Conservation (phyloP, 2,888 invertebrate genomes). For the Matsumyia berberina region DNA sequence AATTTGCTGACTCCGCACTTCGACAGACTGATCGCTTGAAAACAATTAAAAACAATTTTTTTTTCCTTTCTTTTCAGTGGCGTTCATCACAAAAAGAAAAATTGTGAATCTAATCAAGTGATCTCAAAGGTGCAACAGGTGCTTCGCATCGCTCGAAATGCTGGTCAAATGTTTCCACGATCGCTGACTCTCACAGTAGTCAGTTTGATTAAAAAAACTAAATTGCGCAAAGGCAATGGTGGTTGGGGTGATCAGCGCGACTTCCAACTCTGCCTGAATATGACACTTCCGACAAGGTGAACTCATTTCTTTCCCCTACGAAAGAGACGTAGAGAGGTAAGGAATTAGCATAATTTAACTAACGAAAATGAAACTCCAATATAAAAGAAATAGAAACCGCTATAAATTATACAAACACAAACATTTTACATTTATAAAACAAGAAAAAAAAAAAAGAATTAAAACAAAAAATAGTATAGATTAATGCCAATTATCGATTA, state of each 20-base stretch:
- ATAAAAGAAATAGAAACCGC: conserved; percentile 38
- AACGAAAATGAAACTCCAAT: conserved; percentile 36
- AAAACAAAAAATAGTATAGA: conserved; percentile 47
- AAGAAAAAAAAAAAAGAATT: conserved; percentile 17
- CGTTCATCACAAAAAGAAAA: conserved; percentile 96
- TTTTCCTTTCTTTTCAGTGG: conserved; percentile 88
- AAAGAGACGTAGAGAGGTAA: background rate
- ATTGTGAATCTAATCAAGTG: conserved; percentile 93
- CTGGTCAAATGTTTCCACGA: conserved; percentile 88
- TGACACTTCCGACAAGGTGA: conserved; percentile 85
- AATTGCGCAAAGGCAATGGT: conserved; percentile 95
- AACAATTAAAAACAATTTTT: background rate
- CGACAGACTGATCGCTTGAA: background rate
- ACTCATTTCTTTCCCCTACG: conserved; percentile 29
- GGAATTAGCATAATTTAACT: conserved; percentile 50
- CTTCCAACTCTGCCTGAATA: conserved; percentile 91
- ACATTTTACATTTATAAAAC: conserved; percentile 43
- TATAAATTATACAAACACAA: conserved; percentile 41
- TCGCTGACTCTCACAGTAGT: conserved; percentile 88
- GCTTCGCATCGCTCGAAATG: conserved; percentile 88
- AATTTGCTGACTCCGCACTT: too few relatives aligned
- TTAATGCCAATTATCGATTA: conserved; percentile 53
- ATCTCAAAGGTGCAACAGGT: conserved; percentile 93
- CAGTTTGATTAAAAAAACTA: conserved; percentile 89
- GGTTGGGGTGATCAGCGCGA: conserved; percentile 98